phyloP scores from a whole-genome alignment of 2,113 vertebrate species.

The Aegithalos caudatus region DNA sequence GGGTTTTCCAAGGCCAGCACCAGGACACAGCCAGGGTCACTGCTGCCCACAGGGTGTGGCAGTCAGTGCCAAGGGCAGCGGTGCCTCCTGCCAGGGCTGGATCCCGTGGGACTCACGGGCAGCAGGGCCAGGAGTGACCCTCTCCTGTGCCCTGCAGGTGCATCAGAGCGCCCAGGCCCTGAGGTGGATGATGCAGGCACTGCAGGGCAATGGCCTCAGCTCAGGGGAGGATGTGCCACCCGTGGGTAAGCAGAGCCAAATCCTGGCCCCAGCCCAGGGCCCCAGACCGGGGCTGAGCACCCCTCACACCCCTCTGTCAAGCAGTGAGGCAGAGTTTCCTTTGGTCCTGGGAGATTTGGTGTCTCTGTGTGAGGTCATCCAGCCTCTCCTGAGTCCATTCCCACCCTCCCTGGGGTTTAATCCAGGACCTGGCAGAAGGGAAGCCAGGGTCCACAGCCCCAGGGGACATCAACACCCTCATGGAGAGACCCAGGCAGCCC shows the following conservation, averaged over 20 bases:
- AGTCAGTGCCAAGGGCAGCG: neutral
- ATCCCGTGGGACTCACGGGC: rapidly evolving
- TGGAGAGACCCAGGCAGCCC: neutral
- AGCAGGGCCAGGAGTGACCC: rapidly evolving
- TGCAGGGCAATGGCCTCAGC: constrained; percentile 72
- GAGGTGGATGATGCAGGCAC: constrained; percentile 82
- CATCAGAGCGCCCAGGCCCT: constrained; percentile 76
- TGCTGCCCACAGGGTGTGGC: neutral
- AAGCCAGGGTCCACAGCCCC: rapidly evolving
- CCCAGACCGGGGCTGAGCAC: neutral
- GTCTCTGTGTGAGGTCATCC: rapidly evolving
- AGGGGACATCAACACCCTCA: neutral
- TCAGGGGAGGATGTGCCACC: constrained; percentile 54
- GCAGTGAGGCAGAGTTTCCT: neutral
- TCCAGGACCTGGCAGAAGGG: neutral
- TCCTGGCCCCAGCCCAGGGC: neutral
- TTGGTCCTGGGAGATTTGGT: neutral
- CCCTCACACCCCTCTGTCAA: neutral
- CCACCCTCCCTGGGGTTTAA: neutral
- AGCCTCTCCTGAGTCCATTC: neutral
- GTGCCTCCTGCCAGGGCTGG: neutral
- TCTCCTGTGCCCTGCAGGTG: constrained; percentile 66
- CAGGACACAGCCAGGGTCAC: rapidly evolving
- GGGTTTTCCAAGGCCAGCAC: neutral
- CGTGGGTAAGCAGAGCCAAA: constrained; percentile 60